These are phyloP conservation scores for Epinotia nisella DNA, from an alignment of 2,888 invertebrate species.

Conservation along the genomic window DNA sequence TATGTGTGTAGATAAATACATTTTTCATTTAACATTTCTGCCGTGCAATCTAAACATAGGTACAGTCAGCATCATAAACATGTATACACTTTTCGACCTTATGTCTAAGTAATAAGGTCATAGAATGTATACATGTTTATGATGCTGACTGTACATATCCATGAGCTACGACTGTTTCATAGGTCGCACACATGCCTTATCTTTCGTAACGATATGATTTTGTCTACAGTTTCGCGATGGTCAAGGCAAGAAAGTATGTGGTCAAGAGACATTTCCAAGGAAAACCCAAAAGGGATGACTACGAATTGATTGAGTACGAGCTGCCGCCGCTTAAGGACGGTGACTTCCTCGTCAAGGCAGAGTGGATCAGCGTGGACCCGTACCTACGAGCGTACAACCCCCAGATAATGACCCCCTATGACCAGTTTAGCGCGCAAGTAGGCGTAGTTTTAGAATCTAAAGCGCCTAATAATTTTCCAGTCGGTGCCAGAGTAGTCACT, in stretches of 20 bases:
- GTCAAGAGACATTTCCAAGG: constrained; percentile 84
- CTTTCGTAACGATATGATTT: constrained; percentile 2
- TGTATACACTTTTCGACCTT: too few species aligned
- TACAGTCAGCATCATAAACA: too few species aligned
- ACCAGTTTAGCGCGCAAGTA: constrained; percentile 61
- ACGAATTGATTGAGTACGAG: constrained; percentile 85
- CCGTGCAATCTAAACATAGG: too few species aligned
- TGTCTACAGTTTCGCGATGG: constrained; percentile 43
- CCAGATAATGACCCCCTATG: constrained; percentile 54
- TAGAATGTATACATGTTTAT: too few species aligned
- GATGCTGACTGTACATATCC: too few species aligned
- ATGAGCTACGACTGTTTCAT: background rate
- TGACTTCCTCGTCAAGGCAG: constrained; percentile 65
- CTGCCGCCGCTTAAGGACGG: constrained; percentile 84
- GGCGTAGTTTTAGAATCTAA: constrained; percentile 85
- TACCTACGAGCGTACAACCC: constrained; percentile 55
- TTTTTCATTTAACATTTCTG: too few species aligned
- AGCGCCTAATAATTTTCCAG: constrained; percentile 83
- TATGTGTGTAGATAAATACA: too few species aligned
- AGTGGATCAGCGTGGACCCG: constrained; percentile 64
- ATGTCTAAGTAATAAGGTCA: too few species aligned
- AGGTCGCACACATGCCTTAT: background rate
- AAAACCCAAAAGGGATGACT: constrained; percentile 83
- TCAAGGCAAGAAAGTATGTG: constrained; percentile 75
- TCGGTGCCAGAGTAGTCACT: constrained; percentile 85